These are phyloP conservation scores for Ormia ochracea DNA, from an alignment of 2,888 invertebrate genomes.

Conservation along the genomic window DNA sequence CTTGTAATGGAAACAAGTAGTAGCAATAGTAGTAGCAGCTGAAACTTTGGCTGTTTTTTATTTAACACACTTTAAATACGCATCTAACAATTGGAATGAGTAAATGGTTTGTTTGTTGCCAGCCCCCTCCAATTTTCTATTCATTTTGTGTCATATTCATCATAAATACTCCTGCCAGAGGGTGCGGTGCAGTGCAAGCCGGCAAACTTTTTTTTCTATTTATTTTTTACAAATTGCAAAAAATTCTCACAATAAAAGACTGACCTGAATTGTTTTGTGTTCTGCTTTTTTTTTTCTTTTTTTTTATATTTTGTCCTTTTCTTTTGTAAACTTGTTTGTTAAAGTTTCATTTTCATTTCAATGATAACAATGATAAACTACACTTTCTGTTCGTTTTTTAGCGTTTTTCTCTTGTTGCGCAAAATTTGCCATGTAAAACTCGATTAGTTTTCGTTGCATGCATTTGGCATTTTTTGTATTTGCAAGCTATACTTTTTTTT, in stretches of 20 bases:
- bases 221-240: neutral
- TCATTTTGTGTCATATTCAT: neutral
- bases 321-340: slow-evolving; percentile 22
- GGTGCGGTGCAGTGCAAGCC: neutral
- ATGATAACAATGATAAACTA: slow-evolving; percentile 33
- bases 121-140: neutral
- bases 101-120: slow-evolving; percentile 17
- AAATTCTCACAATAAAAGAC: slow-evolving; percentile 4
- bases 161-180: neutral
- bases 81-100: slow-evolving; percentile 1
- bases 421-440: slow-evolving; percentile 24
- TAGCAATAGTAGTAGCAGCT: neutral
- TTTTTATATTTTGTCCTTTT: slow-evolving; percentile 6
- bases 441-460: slow-evolving; percentile 13
- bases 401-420: neutral
- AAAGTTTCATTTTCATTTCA: slow-evolving; percentile 41
- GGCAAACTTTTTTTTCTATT: slow-evolving; percentile 4
- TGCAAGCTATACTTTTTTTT: neutral
- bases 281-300: too few relatives aligned
- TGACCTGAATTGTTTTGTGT: slow-evolving; percentile 33
- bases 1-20: slow-evolving; percentile 19
- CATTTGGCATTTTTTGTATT: neutral
- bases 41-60: too few relatives aligned
- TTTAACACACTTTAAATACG: too few relatives aligned
- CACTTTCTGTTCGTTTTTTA: slow-evolving; percentile 16